Evolutionary conservation across 2,888 invertebrate genomes (phyloP), one percentile per base, ranked within the genome.

Genomic region (Lepidocyrtoides sp.): DNA sequence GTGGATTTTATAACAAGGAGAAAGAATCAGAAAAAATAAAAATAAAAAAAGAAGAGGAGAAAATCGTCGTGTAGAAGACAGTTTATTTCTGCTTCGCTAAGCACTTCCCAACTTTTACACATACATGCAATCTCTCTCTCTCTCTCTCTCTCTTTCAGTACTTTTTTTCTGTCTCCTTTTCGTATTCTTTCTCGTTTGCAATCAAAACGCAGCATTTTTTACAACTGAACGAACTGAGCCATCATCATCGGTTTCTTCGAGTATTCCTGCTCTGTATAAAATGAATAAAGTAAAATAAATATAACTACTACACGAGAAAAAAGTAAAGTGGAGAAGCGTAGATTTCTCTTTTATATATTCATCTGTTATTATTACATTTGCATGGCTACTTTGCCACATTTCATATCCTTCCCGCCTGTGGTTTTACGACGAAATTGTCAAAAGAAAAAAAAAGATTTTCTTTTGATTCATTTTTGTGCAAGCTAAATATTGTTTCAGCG

Each of bases 11-110:
- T 66, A 66, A 66, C n/a, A n/a, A n/a, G n/a, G 14, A 60, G 10
- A 5, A 17, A 1, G 8, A 17, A 81, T 60, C 14, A 60, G n/a
- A n/a, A n/a, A n/a, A n/a, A n/a, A n/a, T n/a, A 60, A 23, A 51
- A 8, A 57, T 57, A 66, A 75, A 41, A 44, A 75, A 44, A 75
- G 14, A 54, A 72, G 54, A 60, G 85, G 75, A 86, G 60, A 86
- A 75, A 86, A 86, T 75, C 60, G 75, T 82, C 20, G 82, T 75
- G 36, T 57, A 72, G 41, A 72, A 86, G 85, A 86, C 85, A 86
- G 85, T 86, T 86, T 86, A 86, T 86, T 86, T 86, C 85, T 86
- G 85, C 85, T 86, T 86, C 57, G 85, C 85, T 86, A 86, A 75
- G 75, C 85, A 75, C 60, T 86, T 84, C 26, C 75, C 85, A 86